Evolutionary conservation across 2,888 invertebrate species (phyloP).

Genomic region (Meloe dianella): DNA sequence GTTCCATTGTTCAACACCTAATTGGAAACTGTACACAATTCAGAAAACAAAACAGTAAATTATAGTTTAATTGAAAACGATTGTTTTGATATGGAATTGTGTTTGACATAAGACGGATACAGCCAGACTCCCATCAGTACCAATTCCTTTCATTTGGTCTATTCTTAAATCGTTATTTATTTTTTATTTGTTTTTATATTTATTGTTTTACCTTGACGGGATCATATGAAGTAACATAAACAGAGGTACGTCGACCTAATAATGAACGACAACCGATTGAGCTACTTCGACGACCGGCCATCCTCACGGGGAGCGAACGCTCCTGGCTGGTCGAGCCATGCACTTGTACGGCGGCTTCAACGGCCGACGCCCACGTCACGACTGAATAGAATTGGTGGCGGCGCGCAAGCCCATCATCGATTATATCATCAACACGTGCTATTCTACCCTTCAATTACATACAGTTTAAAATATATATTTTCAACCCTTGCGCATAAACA

Average conservation of each 20-base stretch:
- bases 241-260: slow-evolving; percentile 70
- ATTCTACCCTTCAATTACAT: slow-evolving; percentile 20
- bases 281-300: slow-evolving; percentile 70
- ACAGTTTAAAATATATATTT: slow-evolving; percentile 21
- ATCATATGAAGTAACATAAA: slow-evolving; percentile 69
- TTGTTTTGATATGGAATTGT: neutral
- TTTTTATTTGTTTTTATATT: neutral
- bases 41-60: neutral
- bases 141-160: neutral
- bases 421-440: slow-evolving; percentile 48
- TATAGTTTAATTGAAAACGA: neutral
- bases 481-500: slow-evolving; percentile 23
- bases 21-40: slow-evolving; percentile 3
- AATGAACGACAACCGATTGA: slow-evolving; percentile 71
- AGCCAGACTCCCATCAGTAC: neutral
- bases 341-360: slow-evolving; percentile 43
- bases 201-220: slow-evolving; percentile 67
- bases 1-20: neutral
- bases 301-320: slow-evolving; percentile 45
- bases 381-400: slow-evolving; percentile 40
- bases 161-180: neutral
- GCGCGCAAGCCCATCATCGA: slow-evolving; percentile 47
- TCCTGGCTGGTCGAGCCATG: slow-evolving; percentile 45
- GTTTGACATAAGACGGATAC: slow-evolving; percentile 5
- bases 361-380: slow-evolving; percentile 48